Percentiles rank a stretch among this genome's conserved stretches.
Evolutionary conservation across 2,888 invertebrate species (phyloP).

Genomic region (Watsonalla cultraria): DNA sequence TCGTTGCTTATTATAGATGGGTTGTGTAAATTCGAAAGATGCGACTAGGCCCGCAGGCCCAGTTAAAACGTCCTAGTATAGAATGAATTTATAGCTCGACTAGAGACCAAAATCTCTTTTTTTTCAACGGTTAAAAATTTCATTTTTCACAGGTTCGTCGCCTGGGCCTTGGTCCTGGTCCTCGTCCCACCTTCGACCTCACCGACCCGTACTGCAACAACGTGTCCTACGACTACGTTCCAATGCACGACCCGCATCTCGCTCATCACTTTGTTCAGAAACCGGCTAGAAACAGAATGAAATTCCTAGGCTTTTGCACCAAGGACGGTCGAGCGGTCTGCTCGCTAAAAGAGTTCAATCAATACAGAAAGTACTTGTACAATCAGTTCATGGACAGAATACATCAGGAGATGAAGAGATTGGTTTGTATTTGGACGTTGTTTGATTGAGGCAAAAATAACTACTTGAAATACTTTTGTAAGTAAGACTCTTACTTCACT

Average conservation of each 20-base stretch:
- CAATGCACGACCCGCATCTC: constrained; percentile 79
- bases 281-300: constrained; percentile 59
- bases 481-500: neutral
- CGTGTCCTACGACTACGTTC: constrained; percentile 75
- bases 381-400: constrained; percentile 76
- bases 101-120: too few species aligned
- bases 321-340: constrained; percentile 80
- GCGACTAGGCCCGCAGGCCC: too few species aligned
- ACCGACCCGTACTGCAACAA: constrained; percentile 69
- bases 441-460: neutral
- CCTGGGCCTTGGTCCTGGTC: constrained; percentile 49
- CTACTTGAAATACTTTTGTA: neutral
- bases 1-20: too few species aligned
- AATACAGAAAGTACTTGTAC: constrained; percentile 79
- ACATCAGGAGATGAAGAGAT: constrained; percentile 55
- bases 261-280: constrained; percentile 71
- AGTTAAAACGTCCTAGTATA: too few species aligned
- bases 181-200: constrained; percentile 58
- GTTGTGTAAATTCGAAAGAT: too few species aligned
- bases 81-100: too few species aligned
- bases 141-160: constrained; percentile 51
- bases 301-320: constrained; percentile 76
- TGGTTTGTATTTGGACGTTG: constrained; percentile 36
- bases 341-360: constrained; percentile 81
- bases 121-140: neutral